These are phyloP conservation scores for Holothuria scabra DNA, from an alignment of 53 echinoderm and acorn worm species.

Conservation along the genomic window DNA sequence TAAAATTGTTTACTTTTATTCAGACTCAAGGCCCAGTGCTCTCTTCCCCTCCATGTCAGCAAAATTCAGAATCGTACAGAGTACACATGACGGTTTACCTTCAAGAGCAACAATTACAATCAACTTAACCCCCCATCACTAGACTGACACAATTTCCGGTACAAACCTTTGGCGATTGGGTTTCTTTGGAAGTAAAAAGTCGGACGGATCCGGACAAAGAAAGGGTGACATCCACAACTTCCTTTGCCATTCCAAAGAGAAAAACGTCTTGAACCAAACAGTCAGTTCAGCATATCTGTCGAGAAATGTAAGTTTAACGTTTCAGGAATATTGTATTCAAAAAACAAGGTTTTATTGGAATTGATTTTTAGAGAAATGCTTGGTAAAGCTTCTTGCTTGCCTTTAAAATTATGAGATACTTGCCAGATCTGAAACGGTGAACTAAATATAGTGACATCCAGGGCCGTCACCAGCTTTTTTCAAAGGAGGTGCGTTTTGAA, in stretches of 20 bases:
- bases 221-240: conserved; percentile 77
- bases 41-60: conserved; percentile 2
- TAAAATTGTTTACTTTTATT: no score
- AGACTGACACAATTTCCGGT: conserved; percentile 50
- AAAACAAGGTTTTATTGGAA: no score
- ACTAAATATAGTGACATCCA: no score
- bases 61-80: neutral
- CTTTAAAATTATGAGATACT: no score
- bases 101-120: conserved; percentile 7
- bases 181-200: conserved; percentile 80
- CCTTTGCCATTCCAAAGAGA: conserved; percentile 36
- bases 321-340: no score
- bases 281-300: neutral
- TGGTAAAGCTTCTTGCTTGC: no score
- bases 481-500: no score
- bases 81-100: neutral
- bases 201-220: conserved; percentile 77
- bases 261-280: neutral
- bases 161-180: conserved; percentile 79
- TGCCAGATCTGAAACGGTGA: no score
- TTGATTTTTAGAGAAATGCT: no score
- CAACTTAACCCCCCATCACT: neutral
- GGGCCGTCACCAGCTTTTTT: no score
- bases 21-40: neutral
- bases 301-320: neutral